These are phyloP conservation scores for Tetragonula carbonaria DNA, from an alignment of 2,888 invertebrate genomes.

Conservation along the genomic window DNA sequence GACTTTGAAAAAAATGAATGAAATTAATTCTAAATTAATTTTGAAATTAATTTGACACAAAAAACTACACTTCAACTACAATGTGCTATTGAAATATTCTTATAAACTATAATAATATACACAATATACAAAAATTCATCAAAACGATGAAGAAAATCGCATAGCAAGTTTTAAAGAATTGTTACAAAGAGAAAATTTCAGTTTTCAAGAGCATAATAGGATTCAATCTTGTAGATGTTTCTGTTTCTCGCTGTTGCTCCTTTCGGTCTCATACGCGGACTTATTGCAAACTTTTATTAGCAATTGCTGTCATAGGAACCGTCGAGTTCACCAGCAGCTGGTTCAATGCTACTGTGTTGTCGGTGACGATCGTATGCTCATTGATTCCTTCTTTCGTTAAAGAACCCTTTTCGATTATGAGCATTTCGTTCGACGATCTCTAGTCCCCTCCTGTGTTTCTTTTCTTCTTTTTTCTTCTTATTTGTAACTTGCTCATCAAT, in stretches of 20 bases:
- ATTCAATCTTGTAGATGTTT: slow-evolving; percentile 33
- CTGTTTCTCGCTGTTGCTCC: slow-evolving; percentile 55
- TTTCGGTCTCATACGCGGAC: slow-evolving; percentile 60
- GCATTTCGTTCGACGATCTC: slow-evolving; percentile 64
- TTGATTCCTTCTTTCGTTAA: slow-evolving; percentile 47
- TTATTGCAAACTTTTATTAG: slow-evolving; percentile 70
- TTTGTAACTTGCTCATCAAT: slow-evolving; percentile 2
- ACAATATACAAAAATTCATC: too few relatives aligned
- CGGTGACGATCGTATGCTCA: slow-evolving; percentile 56
- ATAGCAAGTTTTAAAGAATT: too few relatives aligned
- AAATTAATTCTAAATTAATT: too few relatives aligned
- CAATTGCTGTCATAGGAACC: slow-evolving; percentile 69
- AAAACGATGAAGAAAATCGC: too few relatives aligned
- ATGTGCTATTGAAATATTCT: too few relatives aligned
- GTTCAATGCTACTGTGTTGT: slow-evolving; percentile 63
- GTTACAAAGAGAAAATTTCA: too few relatives aligned
- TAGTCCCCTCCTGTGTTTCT: slow-evolving; percentile 8
- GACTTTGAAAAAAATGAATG: too few relatives aligned
- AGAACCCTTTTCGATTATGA: slow-evolving; percentile 63
- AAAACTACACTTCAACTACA: too few relatives aligned
- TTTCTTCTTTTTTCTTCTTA: background rate
- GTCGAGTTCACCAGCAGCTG: slow-evolving; percentile 72
- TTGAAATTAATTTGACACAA: too few relatives aligned
- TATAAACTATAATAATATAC: too few relatives aligned
- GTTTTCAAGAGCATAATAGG: too few relatives aligned